Percentiles rank a stretch among this genome's conserved stretches.
These are phyloP conservation scores for Celastrina argiolus DNA, from an alignment of 2,888 invertebrate species.

Conservation along the genomic window DNA sequence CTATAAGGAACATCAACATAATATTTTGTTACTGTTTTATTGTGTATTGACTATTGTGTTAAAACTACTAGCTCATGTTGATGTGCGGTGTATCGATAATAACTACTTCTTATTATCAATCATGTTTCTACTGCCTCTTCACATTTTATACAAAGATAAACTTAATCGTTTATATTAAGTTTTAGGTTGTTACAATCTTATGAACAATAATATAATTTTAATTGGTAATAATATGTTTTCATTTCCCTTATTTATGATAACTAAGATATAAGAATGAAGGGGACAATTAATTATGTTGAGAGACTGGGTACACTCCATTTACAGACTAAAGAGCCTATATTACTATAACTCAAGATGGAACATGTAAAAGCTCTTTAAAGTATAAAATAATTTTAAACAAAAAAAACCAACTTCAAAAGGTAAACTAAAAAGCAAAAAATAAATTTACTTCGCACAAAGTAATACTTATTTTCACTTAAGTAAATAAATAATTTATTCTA, in stretches of 20 bases:
- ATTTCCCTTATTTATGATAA: conserved; percentile 2
- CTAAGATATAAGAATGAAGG: too few species aligned
- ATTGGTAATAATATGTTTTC: conserved; percentile 29
- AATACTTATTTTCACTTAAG: too few species aligned
- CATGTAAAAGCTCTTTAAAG: too few species aligned
- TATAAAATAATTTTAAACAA: too few species aligned
- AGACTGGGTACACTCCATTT: too few species aligned
- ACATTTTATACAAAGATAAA: conserved; percentile 41
- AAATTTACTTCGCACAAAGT: too few species aligned
- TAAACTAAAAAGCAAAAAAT: too few species aligned
- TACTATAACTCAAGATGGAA: too few species aligned
- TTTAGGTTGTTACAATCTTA: conserved; percentile 46
- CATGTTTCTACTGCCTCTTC: conserved; percentile 34
- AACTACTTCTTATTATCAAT: conserved; percentile 28
- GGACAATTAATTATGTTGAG: too few species aligned
- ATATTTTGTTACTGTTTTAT: conserved; percentile 31
- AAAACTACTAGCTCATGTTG: conserved; percentile 34
- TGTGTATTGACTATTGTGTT: conserved; percentile 25
- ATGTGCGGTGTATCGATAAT: conserved; percentile 33
- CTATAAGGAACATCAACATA: conserved; percentile 39
- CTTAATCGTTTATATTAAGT: conserved; percentile 42
- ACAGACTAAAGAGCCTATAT: too few species aligned
- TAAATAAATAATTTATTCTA: too few species aligned
- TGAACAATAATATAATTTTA: conserved; percentile 39
- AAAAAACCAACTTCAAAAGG: too few species aligned